phyloP scores from a whole-genome alignment of 2,888 invertebrate genomes.

The Phortica okadai region DNA sequence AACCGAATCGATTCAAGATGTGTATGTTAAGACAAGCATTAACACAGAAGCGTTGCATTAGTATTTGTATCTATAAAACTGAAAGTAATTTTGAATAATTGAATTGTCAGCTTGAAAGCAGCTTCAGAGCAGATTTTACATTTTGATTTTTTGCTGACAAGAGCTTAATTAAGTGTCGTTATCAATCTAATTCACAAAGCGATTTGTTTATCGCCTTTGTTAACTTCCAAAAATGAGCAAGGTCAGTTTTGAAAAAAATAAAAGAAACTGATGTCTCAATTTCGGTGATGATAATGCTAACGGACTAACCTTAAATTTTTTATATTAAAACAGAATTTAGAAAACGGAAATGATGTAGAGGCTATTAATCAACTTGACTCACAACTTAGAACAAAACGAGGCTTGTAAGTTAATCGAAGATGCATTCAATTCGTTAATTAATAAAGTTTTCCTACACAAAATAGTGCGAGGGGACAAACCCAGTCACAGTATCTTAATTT shows the following conservation, averaged over 20 bases:
- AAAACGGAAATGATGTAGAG: conserved; percentile 29
- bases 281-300: conserved; percentile 16
- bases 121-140: too few species aligned
- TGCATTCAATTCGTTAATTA: background rate
- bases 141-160: too few species aligned
- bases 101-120: too few species aligned
- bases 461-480: conserved; percentile 82
- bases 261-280: conserved; percentile 8
- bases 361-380: conserved; percentile 54
- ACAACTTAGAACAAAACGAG: conserved; percentile 66
- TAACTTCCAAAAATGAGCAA: conserved; percentile 48
- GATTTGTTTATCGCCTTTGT: too few species aligned
- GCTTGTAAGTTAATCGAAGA: conserved; percentile 68
- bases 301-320: background rate
- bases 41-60: too few species aligned
- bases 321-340: conserved; percentile 40
- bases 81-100: too few species aligned
- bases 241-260: conserved; percentile 61
- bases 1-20: too few species aligned
- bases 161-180: too few species aligned
- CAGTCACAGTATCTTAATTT: conserved; percentile 89
- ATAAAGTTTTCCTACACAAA: background rate
- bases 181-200: too few species aligned
- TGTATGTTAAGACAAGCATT: too few species aligned
- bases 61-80: too few species aligned